These are phyloP conservation scores for Drosophila affinis DNA, from an alignment of 2,888 invertebrate genomes.

Conservation along the genomic window DNA sequence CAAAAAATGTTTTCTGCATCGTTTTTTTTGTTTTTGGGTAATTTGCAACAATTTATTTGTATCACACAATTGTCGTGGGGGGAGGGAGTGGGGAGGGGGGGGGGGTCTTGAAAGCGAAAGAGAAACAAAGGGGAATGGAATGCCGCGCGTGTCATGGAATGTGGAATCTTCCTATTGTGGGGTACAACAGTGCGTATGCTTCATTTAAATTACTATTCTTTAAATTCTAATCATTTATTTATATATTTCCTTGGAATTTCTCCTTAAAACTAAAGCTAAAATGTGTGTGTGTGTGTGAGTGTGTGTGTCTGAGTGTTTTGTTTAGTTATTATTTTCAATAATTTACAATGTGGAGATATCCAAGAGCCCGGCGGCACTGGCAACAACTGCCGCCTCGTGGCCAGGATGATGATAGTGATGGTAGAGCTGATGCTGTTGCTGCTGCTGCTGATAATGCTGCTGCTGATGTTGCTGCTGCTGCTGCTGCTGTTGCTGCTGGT, in stretches of 20 bases:
- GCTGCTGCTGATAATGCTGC: constrained; percentile 58
- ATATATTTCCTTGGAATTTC: constrained; percentile 32
- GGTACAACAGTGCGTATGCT: constrained; percentile 75
- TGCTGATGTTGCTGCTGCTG: constrained; percentile 67
- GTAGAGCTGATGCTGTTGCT: constrained; percentile 55
- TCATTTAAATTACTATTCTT: constrained; percentile 62
- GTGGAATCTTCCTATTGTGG: constrained; percentile 50
- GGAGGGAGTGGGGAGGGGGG: constrained; percentile 16
- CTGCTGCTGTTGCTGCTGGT: constrained; percentile 59
- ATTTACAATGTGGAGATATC: constrained; percentile 84
- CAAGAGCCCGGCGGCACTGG: constrained; percentile 81
- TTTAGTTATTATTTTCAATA: constrained; percentile 69
- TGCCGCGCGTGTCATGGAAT: constrained; percentile 36
- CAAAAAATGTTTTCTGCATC: constrained; percentile 34
- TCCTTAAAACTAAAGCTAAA: constrained; percentile 76
- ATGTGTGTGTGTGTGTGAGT: constrained; percentile 39
- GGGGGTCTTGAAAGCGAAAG: constrained; percentile 9
- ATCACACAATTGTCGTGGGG: constrained; percentile 72
- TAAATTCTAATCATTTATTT: constrained; percentile 52
- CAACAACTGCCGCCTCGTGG: constrained; percentile 62
- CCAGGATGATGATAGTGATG: constrained; percentile 72
- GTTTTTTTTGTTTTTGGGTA: constrained; percentile 41
- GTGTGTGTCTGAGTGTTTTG: constrained; percentile 16
- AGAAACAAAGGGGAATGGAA: constrained; percentile 32
- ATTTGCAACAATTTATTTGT: constrained; percentile 69